Evolutionary conservation across 2,113 vertebrate genomes (phyloP), one percentile per base, ranked within the genome.

Genomic region (Poeciliopsis prolifica): DNA sequence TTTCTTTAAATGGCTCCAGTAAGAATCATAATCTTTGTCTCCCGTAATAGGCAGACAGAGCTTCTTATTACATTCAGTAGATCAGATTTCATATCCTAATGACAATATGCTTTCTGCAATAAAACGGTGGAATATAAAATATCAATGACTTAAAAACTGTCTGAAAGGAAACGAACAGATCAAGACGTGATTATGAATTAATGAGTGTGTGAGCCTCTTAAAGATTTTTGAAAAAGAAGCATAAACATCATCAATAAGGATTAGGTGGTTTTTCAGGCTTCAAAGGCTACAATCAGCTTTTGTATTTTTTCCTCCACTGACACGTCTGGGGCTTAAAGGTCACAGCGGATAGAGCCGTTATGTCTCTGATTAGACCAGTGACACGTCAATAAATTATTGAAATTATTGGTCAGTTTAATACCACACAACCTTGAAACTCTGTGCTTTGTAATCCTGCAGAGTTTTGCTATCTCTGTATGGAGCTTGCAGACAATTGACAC

Each of bases 181-280:
- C 28, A 42, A 67, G 66, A 42, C 1, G 19, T 61, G 19, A 5
- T 60, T 31, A 61, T 63, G 60, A 69, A 44, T 61, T 69, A n/a
- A 68, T 12, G 40, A 68, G 37, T 71, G 31, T 61, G 3, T 61
- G 35, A 61, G 54, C 24, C 8, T 61, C 4, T 69, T 12, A 76
- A 68, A 31, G 65, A 63, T 69, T 69, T 22, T 19, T 9, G 19
- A 71, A 60, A 63, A 58, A n/a, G 26, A n/a, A n/a, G 17, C 12
- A 48, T 42, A 58, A 62, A 51, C 58, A 74, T 48, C 14, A 13
- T 83, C 28, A 77, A 2, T 78, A 70, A 19, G 67, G 58, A 78
- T 80, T 72, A 33, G 74, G 63, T 54, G 31, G 30, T 73, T 77
- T 62, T 65, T 48, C 44, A 58, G 2, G 17, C 51, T 70, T 78